Evolutionary conservation across 2,797 vertebrate species (phyloP), one percentile per base, ranked within the genome.

Genomic region (Poeciliopsis presidionis): DNA sequence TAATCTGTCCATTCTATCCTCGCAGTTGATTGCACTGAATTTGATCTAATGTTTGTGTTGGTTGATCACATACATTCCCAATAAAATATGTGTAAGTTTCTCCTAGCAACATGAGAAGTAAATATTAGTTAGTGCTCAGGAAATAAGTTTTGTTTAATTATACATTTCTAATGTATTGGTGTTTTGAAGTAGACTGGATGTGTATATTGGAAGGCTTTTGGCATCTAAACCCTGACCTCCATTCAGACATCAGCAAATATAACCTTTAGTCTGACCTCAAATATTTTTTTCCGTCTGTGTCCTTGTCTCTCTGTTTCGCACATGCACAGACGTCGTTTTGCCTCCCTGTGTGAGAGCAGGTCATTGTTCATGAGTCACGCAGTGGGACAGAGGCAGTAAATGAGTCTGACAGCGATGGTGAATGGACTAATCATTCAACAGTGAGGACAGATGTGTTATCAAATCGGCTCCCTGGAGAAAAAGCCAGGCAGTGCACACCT

Each of bases 231-330:
- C 28, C 45, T 9, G 53, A 77, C 82, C 57, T 88, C 45, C 80
- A 47, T 80, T 83, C 49, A 72, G 53, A 46, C 75, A 86, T 82
- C 73, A 79, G 69, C 51, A 84, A 69, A 80, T 90, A 82, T 84
- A 78, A 83, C 84, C 85, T 90, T 89, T 89, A 79, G 81, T 85
- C 79, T 92, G 90, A 92, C 92, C 91, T 90, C 85, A 67, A 86
- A 46, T n/a, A 78, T 85, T 79, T 82, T 45, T 45, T 78, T 80
- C 59, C 47, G 11, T 76, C 43, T 20, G 33, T 20, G 33, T 70
- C 41, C 41, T 18, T 53, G 53, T 49, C 71, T 51, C 73, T 20
- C 53, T 53, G 43, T 72, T 30, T 74, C 22, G 20, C 13, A 12
- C 61, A 61, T 63, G 69, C 69, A 73, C 81, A 75, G 25, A 47